Conservation (phyloP, 2,888 invertebrate species). For the Digitonthophagus gazella region DNA sequence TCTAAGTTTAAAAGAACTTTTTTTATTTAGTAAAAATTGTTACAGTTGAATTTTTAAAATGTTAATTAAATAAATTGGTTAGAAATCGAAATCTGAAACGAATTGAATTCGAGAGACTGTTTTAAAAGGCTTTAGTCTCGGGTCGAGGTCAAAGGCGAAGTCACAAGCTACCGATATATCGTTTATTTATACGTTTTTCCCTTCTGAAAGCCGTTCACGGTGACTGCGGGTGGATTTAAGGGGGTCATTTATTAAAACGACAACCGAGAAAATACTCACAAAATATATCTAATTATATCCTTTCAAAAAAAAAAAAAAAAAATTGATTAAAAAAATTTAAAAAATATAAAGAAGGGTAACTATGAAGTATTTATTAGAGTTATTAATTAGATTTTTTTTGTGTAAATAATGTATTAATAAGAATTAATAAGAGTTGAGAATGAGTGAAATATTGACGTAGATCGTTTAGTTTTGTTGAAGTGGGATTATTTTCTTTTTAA, state of each 20-base stretch:
- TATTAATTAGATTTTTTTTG: too few species aligned
- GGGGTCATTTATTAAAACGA: neutral
- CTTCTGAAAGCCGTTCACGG: neutral
- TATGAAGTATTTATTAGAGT: too few species aligned
- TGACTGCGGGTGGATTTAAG: neutral
- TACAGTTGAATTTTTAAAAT: neutral
- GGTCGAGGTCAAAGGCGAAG: neutral
- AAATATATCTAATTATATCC: too few species aligned
- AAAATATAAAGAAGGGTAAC: too few species aligned
- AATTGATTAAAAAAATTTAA: neutral
- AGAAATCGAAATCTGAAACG: neutral
- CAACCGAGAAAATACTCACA: neutral
- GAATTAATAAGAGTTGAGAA: too few species aligned
- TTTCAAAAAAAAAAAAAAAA: neutral
- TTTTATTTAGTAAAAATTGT: neutral
- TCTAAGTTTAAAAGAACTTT: too few species aligned
- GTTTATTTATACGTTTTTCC: neutral
- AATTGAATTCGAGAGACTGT: neutral
- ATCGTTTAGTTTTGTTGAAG: too few species aligned
- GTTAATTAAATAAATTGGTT: neutral
- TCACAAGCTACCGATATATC: neutral
- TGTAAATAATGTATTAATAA: too few species aligned
- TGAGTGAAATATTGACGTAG: too few species aligned
- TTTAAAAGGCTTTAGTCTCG: neutral
- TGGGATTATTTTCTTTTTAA: too few species aligned